Evolutionary conservation across 1,140 invertebrate species (phyloP).

Genomic region (Sycobia sp.): DNA sequence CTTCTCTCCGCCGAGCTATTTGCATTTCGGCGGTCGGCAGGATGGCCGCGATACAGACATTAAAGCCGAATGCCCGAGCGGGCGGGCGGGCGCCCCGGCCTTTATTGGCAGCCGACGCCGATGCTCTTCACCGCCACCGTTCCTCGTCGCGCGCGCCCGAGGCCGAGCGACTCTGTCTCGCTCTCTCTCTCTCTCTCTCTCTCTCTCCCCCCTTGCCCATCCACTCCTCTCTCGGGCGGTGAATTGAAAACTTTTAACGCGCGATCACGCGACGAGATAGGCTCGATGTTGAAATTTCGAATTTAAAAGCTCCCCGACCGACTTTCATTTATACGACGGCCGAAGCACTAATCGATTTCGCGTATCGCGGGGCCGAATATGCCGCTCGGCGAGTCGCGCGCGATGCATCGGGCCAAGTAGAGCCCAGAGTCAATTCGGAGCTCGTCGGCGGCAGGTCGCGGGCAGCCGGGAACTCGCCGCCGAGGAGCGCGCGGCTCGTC

Average conservation of each 20-base stretch:
- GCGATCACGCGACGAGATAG: constrained; percentile 31
- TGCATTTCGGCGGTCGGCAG: constrained; percentile 27
- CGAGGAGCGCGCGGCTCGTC: background rate
- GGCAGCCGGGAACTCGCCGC: background rate
- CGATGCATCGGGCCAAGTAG: too few relatives aligned
- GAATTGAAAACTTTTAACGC: constrained; percentile 29
- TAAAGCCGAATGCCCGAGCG: constrained; percentile 23
- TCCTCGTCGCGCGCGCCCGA: background rate
- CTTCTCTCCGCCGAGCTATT: constrained; percentile 24
- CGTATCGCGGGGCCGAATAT: background rate
- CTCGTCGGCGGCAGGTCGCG: background rate
- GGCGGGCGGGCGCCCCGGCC: too few relatives aligned
- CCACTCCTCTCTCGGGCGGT: background rate
- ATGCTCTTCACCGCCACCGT: too few relatives aligned
- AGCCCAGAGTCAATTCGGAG: background rate
- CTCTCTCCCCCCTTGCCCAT: background rate
- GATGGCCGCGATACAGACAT: constrained; percentile 33
- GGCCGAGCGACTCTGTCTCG: background rate
- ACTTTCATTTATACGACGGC: constrained; percentile 17
- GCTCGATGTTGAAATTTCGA: constrained; percentile 28
- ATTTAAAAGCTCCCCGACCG: constrained; percentile 24
- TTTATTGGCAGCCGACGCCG: too few relatives aligned
- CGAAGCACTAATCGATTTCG: constrained; percentile 12
- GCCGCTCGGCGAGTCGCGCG: too few relatives aligned
- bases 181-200: background rate